A percentile compares a stretch with the other conserved stretches of the same genome.
Conservation (phyloP, 92 coral and sea anemone species). For the Heteractis magnifica region DNA sequence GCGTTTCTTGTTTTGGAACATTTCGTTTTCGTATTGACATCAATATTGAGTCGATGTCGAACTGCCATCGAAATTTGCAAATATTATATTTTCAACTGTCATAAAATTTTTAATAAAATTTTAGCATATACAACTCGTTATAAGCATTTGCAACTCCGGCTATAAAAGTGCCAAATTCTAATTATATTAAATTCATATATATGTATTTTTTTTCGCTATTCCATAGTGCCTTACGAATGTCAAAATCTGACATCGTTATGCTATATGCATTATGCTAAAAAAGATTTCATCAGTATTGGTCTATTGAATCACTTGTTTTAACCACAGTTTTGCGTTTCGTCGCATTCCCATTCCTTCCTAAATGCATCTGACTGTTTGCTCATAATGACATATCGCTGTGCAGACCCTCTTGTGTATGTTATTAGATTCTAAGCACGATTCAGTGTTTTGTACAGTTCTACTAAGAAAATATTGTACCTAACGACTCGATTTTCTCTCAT, state of each 20-base stretch:
- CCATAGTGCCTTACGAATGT: neutral
- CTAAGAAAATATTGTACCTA: neutral
- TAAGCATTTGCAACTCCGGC: neutral
- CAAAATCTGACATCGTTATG: neutral
- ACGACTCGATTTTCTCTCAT: neutral
- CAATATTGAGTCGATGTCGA: neutral
- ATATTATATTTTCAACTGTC: neutral
- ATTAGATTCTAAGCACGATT: neutral
- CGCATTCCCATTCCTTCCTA: neutral
- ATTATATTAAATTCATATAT: neutral
- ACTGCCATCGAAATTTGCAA: neutral
- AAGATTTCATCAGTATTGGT: neutral
- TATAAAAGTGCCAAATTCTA: neutral
- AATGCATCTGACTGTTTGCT: neutral
- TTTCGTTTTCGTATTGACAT: neutral
- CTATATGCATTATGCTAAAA: neutral
- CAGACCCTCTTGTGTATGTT: neutral
- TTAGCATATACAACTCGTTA: neutral
- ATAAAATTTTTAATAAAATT: neutral
- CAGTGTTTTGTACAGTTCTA: neutral
- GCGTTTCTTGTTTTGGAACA: neutral
- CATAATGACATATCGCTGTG: neutral
- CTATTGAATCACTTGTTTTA: neutral
- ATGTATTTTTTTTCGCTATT: neutral
- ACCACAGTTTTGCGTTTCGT: neutral